A percentile compares a stretch with the other conserved stretches of the same genome.
Evolutionary conservation across 2,888 invertebrate genomes (phyloP).

Genomic region (Patella caerulea): DNA sequence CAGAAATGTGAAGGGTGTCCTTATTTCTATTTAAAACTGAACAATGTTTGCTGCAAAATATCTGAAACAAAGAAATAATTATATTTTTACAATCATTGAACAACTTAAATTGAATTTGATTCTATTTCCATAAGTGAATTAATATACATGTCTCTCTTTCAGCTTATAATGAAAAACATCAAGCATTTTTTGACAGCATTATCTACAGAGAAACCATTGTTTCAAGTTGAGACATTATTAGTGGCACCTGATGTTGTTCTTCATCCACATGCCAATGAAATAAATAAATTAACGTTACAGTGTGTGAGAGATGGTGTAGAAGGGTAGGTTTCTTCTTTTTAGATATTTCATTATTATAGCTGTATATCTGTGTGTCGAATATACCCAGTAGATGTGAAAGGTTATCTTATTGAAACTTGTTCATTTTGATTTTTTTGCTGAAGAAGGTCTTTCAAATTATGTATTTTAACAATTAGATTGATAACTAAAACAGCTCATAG

Average conservation of each 20-base stretch:
- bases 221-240: conserved; percentile 85
- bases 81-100: too few relatives aligned
- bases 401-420: too few relatives aligned
- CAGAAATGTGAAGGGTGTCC: too few relatives aligned
- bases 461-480: too few relatives aligned
- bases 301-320: conserved; percentile 84
- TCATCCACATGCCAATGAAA: conserved; percentile 82
- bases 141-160: conserved; percentile 25
- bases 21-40: too few relatives aligned
- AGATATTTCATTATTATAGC: not conserved
- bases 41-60: too few relatives aligned
- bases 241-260: conserved; percentile 83
- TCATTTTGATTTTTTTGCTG: too few relatives aligned
- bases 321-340: conserved; percentile 73
- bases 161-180: conserved; percentile 80
- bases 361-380: too few relatives aligned
- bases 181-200: conserved; percentile 79
- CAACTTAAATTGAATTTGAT: not conserved
- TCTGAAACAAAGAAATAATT: too few relatives aligned
- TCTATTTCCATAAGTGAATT: not conserved
- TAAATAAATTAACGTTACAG: conserved; percentile 83
- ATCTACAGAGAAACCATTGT: conserved; percentile 77
- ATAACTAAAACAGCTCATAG: too few relatives aligned
- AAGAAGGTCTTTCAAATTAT: too few relatives aligned
- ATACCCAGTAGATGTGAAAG: too few relatives aligned